Percentiles rank a stretch among this genome's conserved stretches.
phyloP scores from a whole-genome alignment of 1,140 invertebrate species.

The Lasioglossum baleicum region DNA sequence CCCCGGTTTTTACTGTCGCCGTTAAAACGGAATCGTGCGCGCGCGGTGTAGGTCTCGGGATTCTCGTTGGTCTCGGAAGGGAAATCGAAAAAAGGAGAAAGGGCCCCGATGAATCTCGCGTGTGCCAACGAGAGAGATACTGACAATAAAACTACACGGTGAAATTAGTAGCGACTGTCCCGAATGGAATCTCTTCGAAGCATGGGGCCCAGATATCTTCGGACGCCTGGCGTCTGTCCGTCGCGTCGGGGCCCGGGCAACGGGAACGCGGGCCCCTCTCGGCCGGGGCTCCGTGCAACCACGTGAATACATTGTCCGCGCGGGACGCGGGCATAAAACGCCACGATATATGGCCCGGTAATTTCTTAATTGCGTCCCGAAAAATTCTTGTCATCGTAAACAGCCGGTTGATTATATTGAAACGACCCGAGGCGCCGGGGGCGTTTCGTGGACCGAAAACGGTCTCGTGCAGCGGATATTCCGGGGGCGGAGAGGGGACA shows the following conservation, averaged over 20 bases:
- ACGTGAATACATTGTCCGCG: constrained; percentile 71
- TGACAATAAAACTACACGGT: constrained; percentile 44
- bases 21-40: not conserved
- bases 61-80: not conserved
- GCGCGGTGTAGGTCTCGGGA: not conserved
- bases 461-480: not conserved
- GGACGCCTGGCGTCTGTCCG: constrained; percentile 55
- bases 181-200: constrained; percentile 37
- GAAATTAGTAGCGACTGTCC: constrained; percentile 45
- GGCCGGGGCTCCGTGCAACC: constrained; percentile 62
- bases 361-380: constrained; percentile 79
- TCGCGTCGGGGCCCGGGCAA: constrained; percentile 33
- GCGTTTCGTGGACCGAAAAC: constrained; percentile 44
- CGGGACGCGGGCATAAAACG: constrained; percentile 72
- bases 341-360: constrained; percentile 77
- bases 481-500: too few relatives aligned
- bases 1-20: not conserved
- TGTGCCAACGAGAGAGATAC: not conserved
- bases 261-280: not conserved
- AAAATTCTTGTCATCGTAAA: constrained; percentile 79
- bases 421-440: constrained; percentile 64
- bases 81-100: not conserved
- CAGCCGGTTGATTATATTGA: constrained; percentile 73
- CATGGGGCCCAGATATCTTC: constrained; percentile 9
- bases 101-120: too few relatives aligned